Conservation (phyloP, 2,113 vertebrate genomes). For the Thamnaconus septentrionalis region DNA sequence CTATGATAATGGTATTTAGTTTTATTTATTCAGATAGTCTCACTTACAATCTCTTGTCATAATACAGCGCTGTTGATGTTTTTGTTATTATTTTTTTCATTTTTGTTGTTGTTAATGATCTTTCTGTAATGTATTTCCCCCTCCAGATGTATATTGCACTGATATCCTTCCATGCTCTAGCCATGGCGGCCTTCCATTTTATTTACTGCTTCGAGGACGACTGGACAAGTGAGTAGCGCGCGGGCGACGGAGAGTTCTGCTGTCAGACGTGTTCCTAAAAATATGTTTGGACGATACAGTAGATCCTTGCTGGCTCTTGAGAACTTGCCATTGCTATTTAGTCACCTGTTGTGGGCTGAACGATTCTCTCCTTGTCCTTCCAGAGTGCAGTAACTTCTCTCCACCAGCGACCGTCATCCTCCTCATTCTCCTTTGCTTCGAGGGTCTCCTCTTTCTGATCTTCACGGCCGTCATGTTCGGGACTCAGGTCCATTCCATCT, state of each 20-base stretch:
- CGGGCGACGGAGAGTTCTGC: not conserved
- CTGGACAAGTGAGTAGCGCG: conserved; percentile 90
- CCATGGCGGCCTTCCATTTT: conserved; percentile 96
- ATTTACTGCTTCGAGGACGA: conserved; percentile 95
- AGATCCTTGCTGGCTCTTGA: no score
- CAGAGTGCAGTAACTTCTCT: conserved; percentile 96
- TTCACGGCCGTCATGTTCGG: conserved; percentile 99
- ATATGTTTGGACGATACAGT: no score
- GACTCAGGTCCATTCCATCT: conserved; percentile 98
- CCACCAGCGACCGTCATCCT: conserved; percentile 94
- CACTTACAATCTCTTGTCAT: no score
- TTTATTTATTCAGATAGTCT: no score
- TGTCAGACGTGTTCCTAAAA: no score
- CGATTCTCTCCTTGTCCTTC: conserved; percentile 2
- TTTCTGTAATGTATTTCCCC: not conserved
- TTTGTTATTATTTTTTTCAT: no score
- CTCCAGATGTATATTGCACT: conserved; percentile 97
- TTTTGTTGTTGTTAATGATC: not conserved
- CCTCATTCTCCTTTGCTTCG: conserved; percentile 94
- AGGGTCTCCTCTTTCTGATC: conserved; percentile 94
- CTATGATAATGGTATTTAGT: no score
- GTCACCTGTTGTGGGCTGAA: not conserved
- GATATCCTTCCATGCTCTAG: conserved; percentile 91
- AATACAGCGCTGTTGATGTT: no score
- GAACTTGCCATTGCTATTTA: no score